phyloP scores from a whole-genome alignment of 2,797 vertebrate genomes.

The Esox masquinongy region DNA sequence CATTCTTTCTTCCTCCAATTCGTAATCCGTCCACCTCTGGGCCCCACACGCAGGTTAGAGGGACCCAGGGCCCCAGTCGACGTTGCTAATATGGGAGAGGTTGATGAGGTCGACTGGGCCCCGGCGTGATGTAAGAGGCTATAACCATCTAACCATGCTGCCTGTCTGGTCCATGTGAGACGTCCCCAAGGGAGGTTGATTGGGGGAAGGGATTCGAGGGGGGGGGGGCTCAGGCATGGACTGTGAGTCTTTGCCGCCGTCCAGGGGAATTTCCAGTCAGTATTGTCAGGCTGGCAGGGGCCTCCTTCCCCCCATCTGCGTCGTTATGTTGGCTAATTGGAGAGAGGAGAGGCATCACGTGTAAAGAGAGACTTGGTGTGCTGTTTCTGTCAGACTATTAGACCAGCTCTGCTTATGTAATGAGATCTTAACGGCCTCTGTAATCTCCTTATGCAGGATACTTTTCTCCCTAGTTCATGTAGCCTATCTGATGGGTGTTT shows the following conservation, averaged over 20 bases:
- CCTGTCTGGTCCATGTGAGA: slow-evolving; percentile 49
- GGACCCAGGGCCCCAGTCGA: background rate
- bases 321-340: slow-evolving; percentile 64
- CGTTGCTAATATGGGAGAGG: background rate
- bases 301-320: slow-evolving; percentile 28
- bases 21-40: too few relatives aligned
- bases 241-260: slow-evolving; percentile 70
- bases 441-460: background rate
- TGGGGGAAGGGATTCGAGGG: slow-evolving; percentile 43
- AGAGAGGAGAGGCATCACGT: slow-evolving; percentile 54
- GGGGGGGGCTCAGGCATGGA: slow-evolving; percentile 44
- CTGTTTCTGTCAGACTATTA: background rate
- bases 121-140: slow-evolving; percentile 11
- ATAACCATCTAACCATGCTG: background rate
- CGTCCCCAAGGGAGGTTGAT: background rate
- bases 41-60: background rate
- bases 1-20: background rate
- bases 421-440: background rate
- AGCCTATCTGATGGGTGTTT: too few relatives aligned
- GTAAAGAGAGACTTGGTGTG: slow-evolving; percentile 33
- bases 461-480: too few relatives aligned
- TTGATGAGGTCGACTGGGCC: background rate
- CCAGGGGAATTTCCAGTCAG: slow-evolving; percentile 72
- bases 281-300: slow-evolving; percentile 36
- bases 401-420: background rate